Evolutionary conservation across 2,888 invertebrate genomes (phyloP), one percentile per base, ranked within the genome.

Genomic region (Deroplatys truncata): DNA sequence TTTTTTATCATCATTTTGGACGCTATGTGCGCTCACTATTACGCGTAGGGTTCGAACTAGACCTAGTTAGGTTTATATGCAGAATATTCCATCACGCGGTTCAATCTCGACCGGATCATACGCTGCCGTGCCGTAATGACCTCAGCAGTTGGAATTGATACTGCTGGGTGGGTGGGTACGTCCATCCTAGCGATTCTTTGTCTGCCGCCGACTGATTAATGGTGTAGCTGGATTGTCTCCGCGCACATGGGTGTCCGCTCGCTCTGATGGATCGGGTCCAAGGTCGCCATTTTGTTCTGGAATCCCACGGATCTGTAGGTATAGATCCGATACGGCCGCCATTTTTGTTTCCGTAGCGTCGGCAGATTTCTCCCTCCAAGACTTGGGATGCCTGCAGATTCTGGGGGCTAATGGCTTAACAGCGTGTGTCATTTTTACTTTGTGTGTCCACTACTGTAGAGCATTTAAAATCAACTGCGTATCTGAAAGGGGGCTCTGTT

Each of bases 141-240:
- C 56, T 5, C 56, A 20, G 56, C 56, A 72, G 56, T 72, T 72
- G 56, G 56, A 72, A 72, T 72, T 72, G 56, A 72, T 72, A 72
- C 56, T 4, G 56, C 56, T 20, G 56, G 56, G 56, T 72, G 56
- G 56, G 56, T 72, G 56, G 87, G 83, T 83, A 87, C 82, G 87
- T 83, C 43, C 49, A 43, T 56, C 56, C 7, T 5, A 28, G n/a
- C 28, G n/a, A 82, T 83, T 15, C 87, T 87, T 87, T 87, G 87
- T 87, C 82, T 87, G 82, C 87, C 87, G 87, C 87, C 13, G 29
- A 28, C 43, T 87, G 87, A 87, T 87, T 87, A 87, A 87, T 87
- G 82, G 87, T 87, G 31, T 83, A n/a, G 29, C 49, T 43, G n/a
- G 84, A 72, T 72, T 72, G 56, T 72, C 56, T 72, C 56, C 56